Evolutionary conservation across 1,140 invertebrate genomes (phyloP).

Genomic region (Leucophenga varia): DNA sequence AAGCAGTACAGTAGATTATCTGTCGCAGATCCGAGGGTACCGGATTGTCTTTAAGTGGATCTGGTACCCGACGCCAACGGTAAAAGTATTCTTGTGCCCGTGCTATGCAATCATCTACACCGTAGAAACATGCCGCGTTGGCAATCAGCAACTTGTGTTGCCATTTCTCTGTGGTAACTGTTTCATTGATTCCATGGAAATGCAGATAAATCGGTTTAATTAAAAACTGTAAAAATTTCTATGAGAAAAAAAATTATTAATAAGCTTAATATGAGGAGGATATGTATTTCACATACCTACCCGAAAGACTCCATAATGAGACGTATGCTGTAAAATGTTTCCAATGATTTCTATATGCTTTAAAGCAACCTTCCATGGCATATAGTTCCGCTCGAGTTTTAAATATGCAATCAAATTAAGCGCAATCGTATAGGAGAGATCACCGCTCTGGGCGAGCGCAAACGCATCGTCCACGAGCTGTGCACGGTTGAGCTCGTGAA

Average conservation of each 20-base stretch:
- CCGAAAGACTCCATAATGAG: slow-evolving; percentile 59
- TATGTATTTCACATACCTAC: slow-evolving; percentile 18
- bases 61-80: slow-evolving; percentile 58
- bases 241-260: slow-evolving; percentile 5
- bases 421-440: slow-evolving; percentile 64
- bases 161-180: slow-evolving; percentile 58
- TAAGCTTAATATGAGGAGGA: neutral
- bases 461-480: slow-evolving; percentile 76
- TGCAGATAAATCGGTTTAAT: slow-evolving; percentile 45
- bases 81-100: slow-evolving; percentile 62
- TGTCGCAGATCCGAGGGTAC: slow-evolving; percentile 71
- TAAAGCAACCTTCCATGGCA: slow-evolving; percentile 66
- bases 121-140: slow-evolving; percentile 61
- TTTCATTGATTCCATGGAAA: slow-evolving; percentile 56
- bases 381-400: slow-evolving; percentile 61
- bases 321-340: slow-evolving; percentile 55
- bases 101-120: slow-evolving; percentile 61
- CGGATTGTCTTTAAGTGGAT: slow-evolving; percentile 60
- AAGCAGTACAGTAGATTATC: slow-evolving; percentile 72
- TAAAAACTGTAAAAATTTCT: neutral
- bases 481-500: slow-evolving; percentile 69
- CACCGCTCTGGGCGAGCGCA: slow-evolving; percentile 66
- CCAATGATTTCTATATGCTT: slow-evolving; percentile 59
- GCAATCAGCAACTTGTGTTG: slow-evolving; percentile 61
- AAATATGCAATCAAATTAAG: slow-evolving; percentile 65